A percentile compares a stretch with the other conserved stretches of the same genome.
phyloP scores from a whole-genome alignment of 2,113 vertebrate species.

The cat (Felis catus) region DNA sequence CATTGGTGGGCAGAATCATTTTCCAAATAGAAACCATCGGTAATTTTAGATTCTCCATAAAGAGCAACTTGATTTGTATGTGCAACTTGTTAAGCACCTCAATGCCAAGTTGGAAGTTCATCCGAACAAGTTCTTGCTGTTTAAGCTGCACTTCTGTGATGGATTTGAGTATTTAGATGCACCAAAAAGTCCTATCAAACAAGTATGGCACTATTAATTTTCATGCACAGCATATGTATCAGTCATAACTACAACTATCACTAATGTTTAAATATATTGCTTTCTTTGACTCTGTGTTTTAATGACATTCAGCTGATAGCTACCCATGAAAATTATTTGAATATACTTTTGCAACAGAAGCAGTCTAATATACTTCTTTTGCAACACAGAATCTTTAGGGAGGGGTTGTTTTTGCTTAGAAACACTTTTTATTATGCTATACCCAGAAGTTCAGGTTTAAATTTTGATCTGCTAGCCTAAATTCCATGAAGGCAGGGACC shows the following conservation, averaged over 20 bases:
- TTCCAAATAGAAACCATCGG: background rate
- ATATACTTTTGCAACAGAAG: background rate
- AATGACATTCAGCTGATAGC: background rate
- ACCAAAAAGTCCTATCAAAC: background rate
- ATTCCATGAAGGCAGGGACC: background rate
- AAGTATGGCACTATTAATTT: background rate
- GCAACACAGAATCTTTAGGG: background rate
- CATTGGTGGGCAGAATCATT: background rate
- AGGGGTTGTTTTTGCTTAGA: background rate
- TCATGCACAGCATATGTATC: background rate
- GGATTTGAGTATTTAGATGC: background rate
- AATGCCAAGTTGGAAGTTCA: background rate
- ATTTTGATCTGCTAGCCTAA: background rate
- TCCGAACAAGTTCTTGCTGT: background rate
- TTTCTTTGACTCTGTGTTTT: constrained; percentile 15
- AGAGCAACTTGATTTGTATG: background rate
- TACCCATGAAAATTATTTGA: constrained; percentile 4
- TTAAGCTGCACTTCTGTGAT: background rate
- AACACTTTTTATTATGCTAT: background rate
- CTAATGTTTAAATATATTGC: constrained; percentile 4
- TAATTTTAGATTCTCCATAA: background rate
- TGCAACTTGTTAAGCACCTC: background rate
- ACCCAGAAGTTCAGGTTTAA: background rate
- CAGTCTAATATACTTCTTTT: constrained; percentile 28
- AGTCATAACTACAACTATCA: background rate